Percentiles rank a stretch among this genome's conserved stretches.
phyloP scores from a whole-genome alignment of 2,113 vertebrate genomes.

The Halcyon senegalensis region DNA sequence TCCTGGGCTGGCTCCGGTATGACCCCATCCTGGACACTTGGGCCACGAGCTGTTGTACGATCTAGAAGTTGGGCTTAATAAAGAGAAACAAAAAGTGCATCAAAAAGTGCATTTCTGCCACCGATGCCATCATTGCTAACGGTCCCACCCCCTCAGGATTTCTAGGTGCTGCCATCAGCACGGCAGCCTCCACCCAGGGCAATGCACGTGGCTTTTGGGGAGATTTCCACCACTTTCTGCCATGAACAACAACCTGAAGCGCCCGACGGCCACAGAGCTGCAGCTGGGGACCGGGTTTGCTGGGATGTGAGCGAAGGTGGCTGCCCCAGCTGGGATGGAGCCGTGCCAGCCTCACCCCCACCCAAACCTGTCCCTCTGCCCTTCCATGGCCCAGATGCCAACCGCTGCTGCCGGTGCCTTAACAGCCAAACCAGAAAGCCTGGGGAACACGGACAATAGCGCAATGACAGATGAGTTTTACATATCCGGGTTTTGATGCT shows the following conservation, averaged over 20 bases:
- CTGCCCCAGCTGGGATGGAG: not conserved
- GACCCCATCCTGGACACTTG: not conserved
- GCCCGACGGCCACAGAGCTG: accelerated
- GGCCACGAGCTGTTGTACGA: not conserved
- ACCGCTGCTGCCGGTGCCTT: not conserved
- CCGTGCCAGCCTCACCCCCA: not conserved
- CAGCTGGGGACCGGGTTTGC: not conserved
- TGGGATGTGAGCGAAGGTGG: accelerated
- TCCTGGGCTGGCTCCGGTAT: not conserved
- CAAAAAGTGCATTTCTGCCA: not conserved
- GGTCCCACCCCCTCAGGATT: not conserved
- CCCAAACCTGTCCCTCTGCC: not conserved
- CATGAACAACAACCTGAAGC: accelerated
- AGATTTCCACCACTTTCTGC: not conserved
- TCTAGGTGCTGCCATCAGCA: accelerated
- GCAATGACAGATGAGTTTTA: constrained; percentile 14
- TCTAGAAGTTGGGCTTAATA: not conserved
- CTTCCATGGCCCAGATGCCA: not conserved
- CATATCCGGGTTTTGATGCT: not conserved
- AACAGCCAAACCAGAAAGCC: not conserved
- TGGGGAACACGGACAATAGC: not conserved
- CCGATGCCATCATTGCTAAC: accelerated
- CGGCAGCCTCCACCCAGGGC: accelerated
- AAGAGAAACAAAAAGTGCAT: accelerated
- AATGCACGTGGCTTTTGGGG: accelerated